Evolutionary conservation across 2,113 vertebrate species (phyloP).

Genomic region (Symphodus melops): DNA sequence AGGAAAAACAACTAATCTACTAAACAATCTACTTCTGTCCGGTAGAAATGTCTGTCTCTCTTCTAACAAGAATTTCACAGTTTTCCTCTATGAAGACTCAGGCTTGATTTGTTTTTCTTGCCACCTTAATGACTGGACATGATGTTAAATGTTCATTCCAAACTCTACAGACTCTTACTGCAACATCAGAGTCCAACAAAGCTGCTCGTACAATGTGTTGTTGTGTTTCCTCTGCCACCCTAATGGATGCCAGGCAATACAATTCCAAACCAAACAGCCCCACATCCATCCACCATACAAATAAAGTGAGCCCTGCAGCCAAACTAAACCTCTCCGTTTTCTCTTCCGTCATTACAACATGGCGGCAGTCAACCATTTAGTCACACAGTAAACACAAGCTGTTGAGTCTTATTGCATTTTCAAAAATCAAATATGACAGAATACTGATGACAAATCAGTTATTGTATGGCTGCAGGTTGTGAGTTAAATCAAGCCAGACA

Average conservation of each 20-base stretch:
- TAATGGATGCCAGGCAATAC: slow-evolving; percentile 16
- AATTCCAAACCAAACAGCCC: slow-evolving; percentile 49
- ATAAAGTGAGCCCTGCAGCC: slow-evolving; percentile 15
- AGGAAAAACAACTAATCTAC: neutral
- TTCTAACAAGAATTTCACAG: neutral
- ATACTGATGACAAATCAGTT: neutral
- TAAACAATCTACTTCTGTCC: neutral
- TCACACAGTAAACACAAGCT: slow-evolving; percentile 43
- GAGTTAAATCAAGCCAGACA: neutral
- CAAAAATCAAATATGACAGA: slow-evolving; percentile 1
- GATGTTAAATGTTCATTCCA: slow-evolving; percentile 29
- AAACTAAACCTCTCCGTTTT: slow-evolving; percentile 7
- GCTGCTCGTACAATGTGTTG: slow-evolving; percentile 32
- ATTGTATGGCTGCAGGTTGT: neutral
- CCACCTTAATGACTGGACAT: slow-evolving; percentile 27
- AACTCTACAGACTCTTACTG: slow-evolving; percentile 28
- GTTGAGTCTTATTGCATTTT: slow-evolving; percentile 22
- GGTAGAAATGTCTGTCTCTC: neutral
- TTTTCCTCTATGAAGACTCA: neutral
- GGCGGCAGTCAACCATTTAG: slow-evolving; percentile 1
- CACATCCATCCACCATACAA: slow-evolving; percentile 9
- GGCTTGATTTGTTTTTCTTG: slow-evolving; percentile 17
- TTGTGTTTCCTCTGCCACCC: slow-evolving; percentile 23
- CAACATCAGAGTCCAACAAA: slow-evolving; percentile 43
- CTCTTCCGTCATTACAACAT: slow-evolving; percentile 22